Conservation (phyloP, 2,888 invertebrate genomes). For the Darwinula stevensoni region DNA sequence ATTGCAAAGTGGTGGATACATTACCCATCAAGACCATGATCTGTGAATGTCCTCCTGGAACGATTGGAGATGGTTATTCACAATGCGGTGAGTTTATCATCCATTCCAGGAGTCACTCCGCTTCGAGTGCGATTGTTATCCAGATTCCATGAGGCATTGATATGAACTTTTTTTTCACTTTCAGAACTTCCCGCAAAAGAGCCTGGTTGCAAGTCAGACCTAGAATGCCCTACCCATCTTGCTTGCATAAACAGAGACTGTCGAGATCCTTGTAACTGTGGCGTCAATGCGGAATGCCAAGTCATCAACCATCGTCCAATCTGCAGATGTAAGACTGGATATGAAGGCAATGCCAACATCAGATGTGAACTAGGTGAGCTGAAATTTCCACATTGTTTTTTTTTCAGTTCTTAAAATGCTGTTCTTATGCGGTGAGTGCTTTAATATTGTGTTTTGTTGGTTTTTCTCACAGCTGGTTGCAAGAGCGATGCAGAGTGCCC, state of each 20-base stretch:
- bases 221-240: constrained; percentile 11
- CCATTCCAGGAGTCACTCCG: too few relatives aligned
- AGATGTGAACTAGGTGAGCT: constrained; percentile 1
- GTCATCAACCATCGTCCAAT: constrained; percentile 9
- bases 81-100: constrained; percentile 2
- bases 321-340: constrained; percentile 46
- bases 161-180: too few relatives aligned
- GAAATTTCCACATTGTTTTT: too few relatives aligned
- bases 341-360: constrained; percentile 56
- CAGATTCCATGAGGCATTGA: too few relatives aligned
- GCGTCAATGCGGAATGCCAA: constrained; percentile 11
- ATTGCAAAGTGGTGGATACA: background rate
- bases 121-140: too few relatives aligned
- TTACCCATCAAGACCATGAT: background rate
- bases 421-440: too few relatives aligned
- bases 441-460: too few relatives aligned
- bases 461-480: too few relatives aligned
- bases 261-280: constrained; percentile 12
- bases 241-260: constrained; percentile 12
- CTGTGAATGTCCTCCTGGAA: constrained; percentile 1
- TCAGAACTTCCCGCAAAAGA: too few relatives aligned
- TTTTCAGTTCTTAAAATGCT: too few relatives aligned
- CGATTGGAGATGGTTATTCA: background rate
- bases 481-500: constrained; percentile 30
- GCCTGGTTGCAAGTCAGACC: constrained; percentile 14